A percentile compares a stretch with the other conserved stretches of the same genome.
Evolutionary conservation across 2,797 vertebrate species (phyloP).

Genomic region (Squalus acanthias): DNA sequence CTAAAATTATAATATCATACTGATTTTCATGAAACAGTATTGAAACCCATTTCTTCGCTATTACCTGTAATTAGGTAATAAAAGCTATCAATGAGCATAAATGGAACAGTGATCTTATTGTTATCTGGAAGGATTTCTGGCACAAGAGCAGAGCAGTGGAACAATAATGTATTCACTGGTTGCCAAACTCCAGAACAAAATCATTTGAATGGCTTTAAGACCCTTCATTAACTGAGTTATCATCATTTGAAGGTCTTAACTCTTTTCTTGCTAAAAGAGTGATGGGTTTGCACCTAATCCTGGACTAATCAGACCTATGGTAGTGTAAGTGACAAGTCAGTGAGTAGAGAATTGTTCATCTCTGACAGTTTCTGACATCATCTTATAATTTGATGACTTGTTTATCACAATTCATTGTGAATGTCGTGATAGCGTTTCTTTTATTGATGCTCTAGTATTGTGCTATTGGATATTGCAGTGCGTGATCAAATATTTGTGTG

Average conservation of each 20-base stretch:
- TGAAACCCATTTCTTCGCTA: neutral
- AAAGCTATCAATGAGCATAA: constrained; percentile 24
- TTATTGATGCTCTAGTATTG: neutral
- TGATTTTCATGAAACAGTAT: neutral
- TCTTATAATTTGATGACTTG: neutral
- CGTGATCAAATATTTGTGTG: neutral
- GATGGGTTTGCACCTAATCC: neutral
- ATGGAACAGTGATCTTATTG: neutral
- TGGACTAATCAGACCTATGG: neutral
- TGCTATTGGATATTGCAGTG: neutral
- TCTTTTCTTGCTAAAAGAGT: neutral
- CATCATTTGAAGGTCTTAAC: neutral
- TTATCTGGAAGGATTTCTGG: neutral
- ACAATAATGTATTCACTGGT: neutral
- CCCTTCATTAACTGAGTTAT: constrained; percentile 16
- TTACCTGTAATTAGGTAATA: constrained; percentile 16
- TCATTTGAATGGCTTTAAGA: constrained; percentile 11
- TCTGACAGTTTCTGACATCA: neutral
- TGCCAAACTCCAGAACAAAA: constrained; percentile 16
- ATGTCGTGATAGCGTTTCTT: neutral
- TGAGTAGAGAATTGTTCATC: neutral
- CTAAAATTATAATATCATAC: neutral
- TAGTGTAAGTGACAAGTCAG: neutral
- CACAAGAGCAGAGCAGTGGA: neutral
- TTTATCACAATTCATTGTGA: neutral